A percentile compares a stretch with the other conserved stretches of the same genome.
phyloP scores from a whole-genome alignment of 2,113 vertebrate species.

The Microcebus ravelobensis region DNA sequence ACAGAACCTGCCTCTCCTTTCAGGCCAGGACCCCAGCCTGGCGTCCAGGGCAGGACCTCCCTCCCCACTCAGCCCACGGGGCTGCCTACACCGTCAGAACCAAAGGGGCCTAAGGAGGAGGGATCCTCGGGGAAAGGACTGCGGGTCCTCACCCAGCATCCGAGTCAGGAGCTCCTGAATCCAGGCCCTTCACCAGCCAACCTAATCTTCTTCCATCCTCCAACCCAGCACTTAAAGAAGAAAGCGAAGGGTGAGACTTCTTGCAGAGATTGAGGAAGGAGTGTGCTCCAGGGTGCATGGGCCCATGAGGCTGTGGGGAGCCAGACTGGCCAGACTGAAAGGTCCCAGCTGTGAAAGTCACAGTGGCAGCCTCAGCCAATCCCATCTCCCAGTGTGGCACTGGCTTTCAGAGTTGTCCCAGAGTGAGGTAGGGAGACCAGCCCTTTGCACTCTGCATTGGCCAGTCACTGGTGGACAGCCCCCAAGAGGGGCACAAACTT shows the following conservation, averaged over 20 bases:
- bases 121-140: not conserved
- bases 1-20: not conserved
- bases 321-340: not conserved
- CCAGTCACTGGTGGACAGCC: not conserved
- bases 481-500: not conserved
- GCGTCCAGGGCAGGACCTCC: not conserved
- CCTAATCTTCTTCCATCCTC: conserved; percentile 91
- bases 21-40: not conserved
- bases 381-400: not conserved
- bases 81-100: not conserved
- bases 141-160: not conserved
- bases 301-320: not conserved
- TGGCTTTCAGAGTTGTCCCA: not conserved
- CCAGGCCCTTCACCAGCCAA: conserved; percentile 81
- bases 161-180: not conserved
- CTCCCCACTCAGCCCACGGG: not conserved
- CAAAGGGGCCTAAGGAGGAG: not conserved
- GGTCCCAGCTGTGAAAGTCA: no score
- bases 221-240: conserved; percentile 85
- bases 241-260: not conserved
- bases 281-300: not conserved
- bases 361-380: not conserved
- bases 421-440: not conserved
- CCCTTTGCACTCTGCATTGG: not conserved
- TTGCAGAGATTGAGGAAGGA: not conserved